A percentile compares a stretch with the other conserved stretches of the same genome.
phyloP scores from a whole-genome alignment of 2,797 vertebrate species.

The Chaetodon trifasciatus region DNA sequence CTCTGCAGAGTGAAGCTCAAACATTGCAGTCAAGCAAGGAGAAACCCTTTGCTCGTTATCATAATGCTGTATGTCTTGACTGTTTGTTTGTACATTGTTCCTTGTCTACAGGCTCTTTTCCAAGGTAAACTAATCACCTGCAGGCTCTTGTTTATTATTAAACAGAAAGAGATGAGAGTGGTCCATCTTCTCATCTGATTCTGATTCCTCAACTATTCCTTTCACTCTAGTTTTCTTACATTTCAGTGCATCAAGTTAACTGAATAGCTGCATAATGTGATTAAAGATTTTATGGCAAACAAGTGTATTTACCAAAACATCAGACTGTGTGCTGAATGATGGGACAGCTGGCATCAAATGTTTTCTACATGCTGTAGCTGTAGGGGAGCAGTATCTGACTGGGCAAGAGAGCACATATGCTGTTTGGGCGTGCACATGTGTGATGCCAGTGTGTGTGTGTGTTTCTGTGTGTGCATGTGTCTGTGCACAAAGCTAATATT shows the following conservation, averaged over 20 bases:
- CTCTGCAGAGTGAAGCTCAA: neutral
- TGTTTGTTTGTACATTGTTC: neutral
- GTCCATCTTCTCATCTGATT: neutral
- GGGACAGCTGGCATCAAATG: slow-evolving; percentile 50
- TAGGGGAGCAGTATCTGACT: slow-evolving; percentile 36
- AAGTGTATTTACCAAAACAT: slow-evolving; percentile 26
- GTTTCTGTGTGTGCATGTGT: neutral
- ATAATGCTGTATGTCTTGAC: no score
- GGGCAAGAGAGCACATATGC: slow-evolving; percentile 51
- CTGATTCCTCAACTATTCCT: neutral
- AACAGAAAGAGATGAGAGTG: neutral
- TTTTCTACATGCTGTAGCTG: slow-evolving; percentile 40
- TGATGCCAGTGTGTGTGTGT: slow-evolving; percentile 19
- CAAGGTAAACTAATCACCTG: neutral
- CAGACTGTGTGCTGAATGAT: slow-evolving; percentile 23
- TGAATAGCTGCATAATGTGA: neutral
- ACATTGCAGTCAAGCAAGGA: neutral
- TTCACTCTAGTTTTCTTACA: neutral
- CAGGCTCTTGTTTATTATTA: neutral
- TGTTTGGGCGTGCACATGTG: slow-evolving; percentile 41
- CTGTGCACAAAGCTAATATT: slow-evolving; percentile 18
- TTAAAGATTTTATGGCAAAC: slow-evolving; percentile 14
- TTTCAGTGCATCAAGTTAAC: neutral
- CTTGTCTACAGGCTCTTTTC: neutral
- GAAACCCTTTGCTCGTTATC: no score